Base-by-base conservation (phyloP, 2,113 vertebrate species). In the Acanthochromis polyacanthus region DNA sequence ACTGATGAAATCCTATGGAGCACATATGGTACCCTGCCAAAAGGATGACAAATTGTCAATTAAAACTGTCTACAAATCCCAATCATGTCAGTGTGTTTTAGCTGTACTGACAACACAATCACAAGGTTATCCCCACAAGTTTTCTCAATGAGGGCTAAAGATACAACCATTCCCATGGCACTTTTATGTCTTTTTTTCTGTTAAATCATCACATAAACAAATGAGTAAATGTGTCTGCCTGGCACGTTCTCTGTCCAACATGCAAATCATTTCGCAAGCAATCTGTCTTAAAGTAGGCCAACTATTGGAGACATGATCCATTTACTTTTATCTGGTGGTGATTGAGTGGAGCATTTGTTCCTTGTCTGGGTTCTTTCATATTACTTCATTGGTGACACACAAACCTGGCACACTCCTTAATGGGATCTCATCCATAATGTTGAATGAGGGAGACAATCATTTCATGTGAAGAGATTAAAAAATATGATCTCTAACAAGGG, bases 281-380 rank as follows among this genome's bases (percentile, higher is more conserved):
- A 89, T 92, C 80, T 61, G 84, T 92, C 83, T 89, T 85, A 61
- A 64, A 79, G 82, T 59, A 60, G 61, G 63, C 74, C 67, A 73
- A 88, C 76, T 88, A 83, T 86, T 87, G 81, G 73, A 87, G 84
- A 77, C 82, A 90, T 90, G 88, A 92, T 86, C 75, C 89, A 89
- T 93, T 91, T 91, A 88, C 85, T 93, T 91, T 85, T 85, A 92
- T 92, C 84, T 85, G 85, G 79, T 55, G 46, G 83, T 93, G 89
- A 93, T 92, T 74, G 90, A 94, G 88, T 90, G 74, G 59, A 85
- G 84, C 76, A 77, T 89, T 93, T 84, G 83, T 77, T 92, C 84
- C 65, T 85, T 40, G 61, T 86, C 84, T 81, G 81, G 76, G 71
- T 76, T 77, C 66, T 87, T 89, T 89, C 88, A 92, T 83, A 89